Conservation (phyloP, 2,113 vertebrate genomes). For the Anguilla japonica region DNA sequence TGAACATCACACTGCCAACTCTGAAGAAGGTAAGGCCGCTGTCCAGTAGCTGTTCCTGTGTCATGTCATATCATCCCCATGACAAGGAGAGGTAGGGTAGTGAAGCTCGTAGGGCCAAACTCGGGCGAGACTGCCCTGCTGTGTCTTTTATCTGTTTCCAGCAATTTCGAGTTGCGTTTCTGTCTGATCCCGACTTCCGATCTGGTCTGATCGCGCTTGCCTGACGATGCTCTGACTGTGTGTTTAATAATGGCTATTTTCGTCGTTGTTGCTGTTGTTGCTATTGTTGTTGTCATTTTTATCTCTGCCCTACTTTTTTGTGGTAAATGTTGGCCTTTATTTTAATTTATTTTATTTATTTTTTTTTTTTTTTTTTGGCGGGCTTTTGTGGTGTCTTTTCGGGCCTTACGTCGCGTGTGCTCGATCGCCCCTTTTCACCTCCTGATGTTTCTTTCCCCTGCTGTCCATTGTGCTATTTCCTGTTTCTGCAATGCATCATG, state of each 20-base stretch:
- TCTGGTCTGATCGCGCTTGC: constrained; percentile 78
- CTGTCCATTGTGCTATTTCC: constrained; percentile 98
- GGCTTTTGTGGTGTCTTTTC: constrained; percentile 75
- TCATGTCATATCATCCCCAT: constrained; percentile 68
- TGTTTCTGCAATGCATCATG: constrained; percentile 99
- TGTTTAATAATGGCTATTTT: constrained; percentile 66
- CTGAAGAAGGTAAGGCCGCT: constrained; percentile 88
- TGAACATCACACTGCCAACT: constrained; percentile 95
- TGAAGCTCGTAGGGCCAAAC: constrained; percentile 51
- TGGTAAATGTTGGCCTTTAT: constrained; percentile 62
- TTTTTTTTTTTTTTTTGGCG: constrained; percentile 59
- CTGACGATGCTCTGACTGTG: constrained; percentile 69
- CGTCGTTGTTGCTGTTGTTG: neutral
- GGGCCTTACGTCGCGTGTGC: constrained; percentile 79
- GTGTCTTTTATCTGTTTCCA: constrained; percentile 83
- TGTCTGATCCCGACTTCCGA: constrained; percentile 61
- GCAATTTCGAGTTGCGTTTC: constrained; percentile 69
- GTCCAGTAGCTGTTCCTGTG: constrained; percentile 43
- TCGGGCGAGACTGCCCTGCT: constrained; percentile 63
- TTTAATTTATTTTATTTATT: neutral
- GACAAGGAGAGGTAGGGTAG: constrained; percentile 53
- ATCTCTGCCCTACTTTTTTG: constrained; percentile 58
- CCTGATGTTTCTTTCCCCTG: constrained; percentile 98
- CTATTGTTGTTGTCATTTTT: constrained; percentile 52
- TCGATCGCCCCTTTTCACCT: constrained; percentile 90